These are phyloP conservation scores for Lepetodrilus schrolli DNA, from an alignment of 2,888 invertebrate genomes.

Conservation along the genomic window DNA sequence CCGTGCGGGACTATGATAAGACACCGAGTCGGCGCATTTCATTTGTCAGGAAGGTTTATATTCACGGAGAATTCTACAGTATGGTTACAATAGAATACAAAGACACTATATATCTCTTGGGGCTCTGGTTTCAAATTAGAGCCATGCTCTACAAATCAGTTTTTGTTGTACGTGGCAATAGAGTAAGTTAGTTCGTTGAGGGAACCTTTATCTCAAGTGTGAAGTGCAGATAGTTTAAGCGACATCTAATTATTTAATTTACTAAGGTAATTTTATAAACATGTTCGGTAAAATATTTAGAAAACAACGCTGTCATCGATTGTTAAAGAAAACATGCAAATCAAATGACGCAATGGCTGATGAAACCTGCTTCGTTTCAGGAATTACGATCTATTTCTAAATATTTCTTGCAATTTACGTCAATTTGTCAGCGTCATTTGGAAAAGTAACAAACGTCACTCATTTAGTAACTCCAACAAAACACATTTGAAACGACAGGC, in stretches of 20 bases:
- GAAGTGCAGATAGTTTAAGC: too few species aligned
- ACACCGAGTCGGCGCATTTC: conserved; percentile 13
- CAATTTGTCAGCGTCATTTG: neutral
- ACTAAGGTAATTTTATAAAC: too few species aligned
- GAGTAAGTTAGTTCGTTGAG: too few species aligned
- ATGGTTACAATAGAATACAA: conserved; percentile 12
- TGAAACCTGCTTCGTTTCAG: conserved; percentile 17
- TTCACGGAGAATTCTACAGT: neutral
- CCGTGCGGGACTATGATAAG: conserved; percentile 19
- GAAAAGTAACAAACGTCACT: conserved; percentile 6
- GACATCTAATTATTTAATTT: too few species aligned
- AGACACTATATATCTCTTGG: neutral
- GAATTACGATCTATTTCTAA: neutral
- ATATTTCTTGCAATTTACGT: conserved; percentile 8
- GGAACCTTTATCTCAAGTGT: too few species aligned
- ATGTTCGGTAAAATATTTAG: neutral
- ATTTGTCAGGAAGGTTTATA: conserved; percentile 2
- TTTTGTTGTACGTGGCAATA: neutral
- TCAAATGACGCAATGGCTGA: conserved; percentile 8
- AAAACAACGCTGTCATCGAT: conserved; percentile 2
- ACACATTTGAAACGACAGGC: conserved; percentile 10
- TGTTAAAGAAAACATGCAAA: conserved; percentile 1
- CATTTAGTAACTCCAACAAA: neutral
- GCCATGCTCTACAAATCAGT: too few species aligned
- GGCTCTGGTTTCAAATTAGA: neutral